Evolutionary conservation across 2,888 invertebrate genomes (phyloP).

Genomic region (Cartodere bifasciata): DNA sequence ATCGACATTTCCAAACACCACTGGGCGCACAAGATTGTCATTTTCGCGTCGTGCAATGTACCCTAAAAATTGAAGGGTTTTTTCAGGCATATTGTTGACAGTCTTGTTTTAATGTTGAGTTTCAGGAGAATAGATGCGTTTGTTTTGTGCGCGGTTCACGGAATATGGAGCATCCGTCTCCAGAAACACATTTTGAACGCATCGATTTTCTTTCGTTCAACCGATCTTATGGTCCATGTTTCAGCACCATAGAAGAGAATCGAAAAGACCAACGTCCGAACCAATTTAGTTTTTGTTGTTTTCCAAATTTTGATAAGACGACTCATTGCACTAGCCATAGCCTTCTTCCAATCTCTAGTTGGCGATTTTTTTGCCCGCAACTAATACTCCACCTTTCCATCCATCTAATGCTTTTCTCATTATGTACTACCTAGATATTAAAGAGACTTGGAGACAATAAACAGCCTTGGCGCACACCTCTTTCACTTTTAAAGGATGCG

Average conservation of each 20-base stretch:
- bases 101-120: neutral
- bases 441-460: neutral
- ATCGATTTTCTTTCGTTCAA: slow-evolving; percentile 6
- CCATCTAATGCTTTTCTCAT: slow-evolving; percentile 7
- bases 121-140: neutral
- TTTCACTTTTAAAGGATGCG: slow-evolving; percentile 1
- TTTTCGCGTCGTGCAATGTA: neutral
- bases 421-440: slow-evolving; percentile 5
- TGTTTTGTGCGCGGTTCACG: neutral
- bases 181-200: slow-evolving; percentile 5
- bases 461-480: slow-evolving; percentile 1
- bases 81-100: neutral
- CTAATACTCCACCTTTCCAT: slow-evolving; percentile 5
- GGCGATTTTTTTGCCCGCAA: slow-evolving; percentile 5
- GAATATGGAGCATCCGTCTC: slow-evolving; percentile 5
- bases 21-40: neutral
- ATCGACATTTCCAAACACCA: slow-evolving; percentile 1
- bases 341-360: neutral
- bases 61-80: neutral
- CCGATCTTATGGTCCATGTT: slow-evolving; percentile 6
- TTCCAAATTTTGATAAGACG: too few relatives aligned
- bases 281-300: too few relatives aligned
- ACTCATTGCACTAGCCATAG: slow-evolving; percentile 2
- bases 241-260: slow-evolving; percentile 4
- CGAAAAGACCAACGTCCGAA: slow-evolving; percentile 1